Evolutionary conservation across 23 tunicate species (phyloP).

Genomic region (Diplosoma virens): DNA sequence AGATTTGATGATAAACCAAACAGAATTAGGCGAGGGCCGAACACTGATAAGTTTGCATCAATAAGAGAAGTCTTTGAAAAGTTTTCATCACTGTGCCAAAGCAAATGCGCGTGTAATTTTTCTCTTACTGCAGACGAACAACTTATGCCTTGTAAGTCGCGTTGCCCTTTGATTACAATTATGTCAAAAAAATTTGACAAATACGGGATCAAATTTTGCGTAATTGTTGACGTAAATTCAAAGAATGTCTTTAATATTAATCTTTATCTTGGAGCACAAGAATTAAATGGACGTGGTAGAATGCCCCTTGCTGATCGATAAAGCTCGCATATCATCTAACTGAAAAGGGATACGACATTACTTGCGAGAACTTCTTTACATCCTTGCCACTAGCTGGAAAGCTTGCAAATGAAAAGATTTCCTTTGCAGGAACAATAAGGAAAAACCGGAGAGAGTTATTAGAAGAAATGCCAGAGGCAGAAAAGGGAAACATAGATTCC

Average conservation of each 20-base stretch:
- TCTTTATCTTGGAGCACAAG: slow-evolving; percentile 1
- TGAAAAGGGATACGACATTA: slow-evolving; percentile 9
- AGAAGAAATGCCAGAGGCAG: slow-evolving; percentile 11
- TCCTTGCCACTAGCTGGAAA: background rate
- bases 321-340: background rate
- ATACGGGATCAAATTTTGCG: slow-evolving; percentile 3
- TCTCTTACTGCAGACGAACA: slow-evolving; percentile 10
- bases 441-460: slow-evolving; percentile 1
- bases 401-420: background rate
- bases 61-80: slow-evolving; percentile 1
- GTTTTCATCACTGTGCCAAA: slow-evolving; percentile 3
- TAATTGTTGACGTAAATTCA: background rate
- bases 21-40: background rate
- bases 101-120: slow-evolving; percentile 8
- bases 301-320: background rate
- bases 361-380: slow-evolving; percentile 10
- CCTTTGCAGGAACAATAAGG: slow-evolving; percentile 3
- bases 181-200: background rate
- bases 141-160: slow-evolving; percentile 12
- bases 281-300: background rate
- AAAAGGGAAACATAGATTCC: background rate
- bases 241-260: background rate
- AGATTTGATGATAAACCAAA: slow-evolving; percentile 21
- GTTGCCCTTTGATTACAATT: background rate
- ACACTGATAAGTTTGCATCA: slow-evolving; percentile 19